Evolutionary conservation across 2,888 invertebrate genomes (phyloP).

Genomic region (Diaperis boleti): DNA sequence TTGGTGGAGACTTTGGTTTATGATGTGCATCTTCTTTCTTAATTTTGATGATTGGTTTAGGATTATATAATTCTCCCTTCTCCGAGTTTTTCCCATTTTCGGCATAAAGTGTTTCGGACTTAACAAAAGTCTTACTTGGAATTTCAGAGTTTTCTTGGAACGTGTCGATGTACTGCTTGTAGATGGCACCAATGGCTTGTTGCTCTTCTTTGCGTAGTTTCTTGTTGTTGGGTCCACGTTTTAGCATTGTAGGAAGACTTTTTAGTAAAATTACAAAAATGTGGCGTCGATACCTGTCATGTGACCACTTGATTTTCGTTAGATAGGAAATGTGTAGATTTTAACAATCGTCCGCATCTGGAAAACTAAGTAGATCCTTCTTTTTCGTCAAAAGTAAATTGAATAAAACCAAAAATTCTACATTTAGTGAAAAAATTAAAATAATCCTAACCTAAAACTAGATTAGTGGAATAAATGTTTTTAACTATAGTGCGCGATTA

Average conservation of each 20-base stretch:
- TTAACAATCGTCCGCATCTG: no score
- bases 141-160: slow-evolving; percentile 77
- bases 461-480: no score
- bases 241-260: slow-evolving; percentile 2
- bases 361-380: no score
- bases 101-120: slow-evolving; percentile 94
- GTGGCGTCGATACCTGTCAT: not conserved
- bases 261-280: not conserved
- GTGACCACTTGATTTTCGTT: no score
- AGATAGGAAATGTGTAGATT: no score
- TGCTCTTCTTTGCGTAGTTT: slow-evolving; percentile 81
- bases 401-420: no score
- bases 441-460: no score
- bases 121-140: slow-evolving; percentile 75
- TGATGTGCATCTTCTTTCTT: slow-evolving; percentile 67
- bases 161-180: slow-evolving; percentile 96
- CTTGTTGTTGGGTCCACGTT: slow-evolving; percentile 20
- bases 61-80: slow-evolving; percentile 87
- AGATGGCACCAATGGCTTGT: slow-evolving; percentile 89
- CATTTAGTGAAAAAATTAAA: no score
- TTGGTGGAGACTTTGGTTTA: not conserved
- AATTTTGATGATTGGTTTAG: slow-evolving; percentile 77
- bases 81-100: slow-evolving; percentile 84
- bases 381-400: no score
- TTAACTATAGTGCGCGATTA: no score